Evolutionary conservation across 1,140 invertebrate genomes (phyloP).

Genomic region (Ooceraea biroi): DNA sequence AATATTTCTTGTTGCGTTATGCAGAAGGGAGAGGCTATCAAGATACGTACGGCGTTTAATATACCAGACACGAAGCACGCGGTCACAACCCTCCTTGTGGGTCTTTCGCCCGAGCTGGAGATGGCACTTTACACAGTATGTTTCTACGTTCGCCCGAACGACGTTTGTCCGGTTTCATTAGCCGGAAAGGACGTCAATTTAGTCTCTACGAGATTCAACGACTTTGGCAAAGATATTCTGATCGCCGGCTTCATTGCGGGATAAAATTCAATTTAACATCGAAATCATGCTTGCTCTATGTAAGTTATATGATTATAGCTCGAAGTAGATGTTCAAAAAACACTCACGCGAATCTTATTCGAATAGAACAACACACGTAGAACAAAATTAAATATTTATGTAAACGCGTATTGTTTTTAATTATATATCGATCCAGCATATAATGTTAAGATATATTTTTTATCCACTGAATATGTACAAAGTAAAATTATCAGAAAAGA

Average conservation of each 20-base stretch:
- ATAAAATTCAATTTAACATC: not conserved
- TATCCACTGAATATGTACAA: slow-evolving; percentile 6
- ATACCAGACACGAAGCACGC: slow-evolving; percentile 84
- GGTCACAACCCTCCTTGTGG: slow-evolving; percentile 88
- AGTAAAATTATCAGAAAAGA: not conserved
- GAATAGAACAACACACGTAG: not conserved
- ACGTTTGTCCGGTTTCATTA: slow-evolving; percentile 85
- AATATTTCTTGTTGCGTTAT: slow-evolving; percentile 61
- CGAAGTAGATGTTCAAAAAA: not conserved
- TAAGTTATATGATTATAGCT: slow-evolving; percentile 32
- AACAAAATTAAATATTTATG: slow-evolving; percentile 20
- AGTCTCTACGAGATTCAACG: slow-evolving; percentile 83
- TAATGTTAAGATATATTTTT: not conserved
- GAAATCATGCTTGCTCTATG: slow-evolving; percentile 61
- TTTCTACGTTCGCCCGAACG: slow-evolving; percentile 87
- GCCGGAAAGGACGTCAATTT: slow-evolving; percentile 83
- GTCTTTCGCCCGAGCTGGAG: slow-evolving; percentile 90
- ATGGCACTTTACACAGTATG: slow-evolving; percentile 90
- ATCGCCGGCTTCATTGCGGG: slow-evolving; percentile 76
- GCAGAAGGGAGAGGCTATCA: slow-evolving; percentile 86
- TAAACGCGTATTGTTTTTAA: not conserved
- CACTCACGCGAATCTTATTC: not conserved
- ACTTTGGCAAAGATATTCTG: slow-evolving; percentile 85
- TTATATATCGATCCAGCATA: slow-evolving; percentile 14
- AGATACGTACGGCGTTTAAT: slow-evolving; percentile 86